A percentile compares a stretch with the other conserved stretches of the same genome.
Evolutionary conservation across 2,797 vertebrate genomes (phyloP).

Genomic region (Naso thynnoides): DNA sequence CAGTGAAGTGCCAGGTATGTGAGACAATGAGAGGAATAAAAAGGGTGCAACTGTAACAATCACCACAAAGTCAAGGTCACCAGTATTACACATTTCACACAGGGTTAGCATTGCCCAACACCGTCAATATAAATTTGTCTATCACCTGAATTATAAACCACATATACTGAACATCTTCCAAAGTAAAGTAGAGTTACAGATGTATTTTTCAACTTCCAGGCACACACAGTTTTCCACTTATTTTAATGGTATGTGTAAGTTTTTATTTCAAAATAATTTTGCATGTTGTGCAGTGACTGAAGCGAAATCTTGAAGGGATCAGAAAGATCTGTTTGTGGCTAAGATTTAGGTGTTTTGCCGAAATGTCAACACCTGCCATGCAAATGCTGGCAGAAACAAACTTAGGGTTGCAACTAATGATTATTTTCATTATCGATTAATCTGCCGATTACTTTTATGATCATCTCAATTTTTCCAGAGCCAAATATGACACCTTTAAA

Average conservation of each 20-base stretch:
- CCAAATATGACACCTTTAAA: too few relatives aligned
- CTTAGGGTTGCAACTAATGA: too few relatives aligned
- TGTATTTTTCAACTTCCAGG: neutral
- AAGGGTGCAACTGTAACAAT: conserved; percentile 18
- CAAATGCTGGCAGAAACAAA: neutral
- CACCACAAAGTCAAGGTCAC: conserved; percentile 15
- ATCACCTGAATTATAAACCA: neutral
- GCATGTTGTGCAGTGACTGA: neutral
- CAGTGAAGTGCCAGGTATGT: neutral
- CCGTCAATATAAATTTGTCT: neutral
- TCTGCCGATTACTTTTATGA: too few relatives aligned
- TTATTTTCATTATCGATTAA: too few relatives aligned
- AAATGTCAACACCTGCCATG: neutral
- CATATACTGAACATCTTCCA: conserved; percentile 38
- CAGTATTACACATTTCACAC: conserved; percentile 11
- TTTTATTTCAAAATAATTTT: neutral
- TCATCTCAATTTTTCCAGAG: too few relatives aligned
- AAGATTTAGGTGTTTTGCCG: neutral
- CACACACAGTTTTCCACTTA: neutral
- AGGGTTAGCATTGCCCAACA: conserved; percentile 36
- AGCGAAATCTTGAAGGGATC: neutral
- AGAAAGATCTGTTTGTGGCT: neutral
- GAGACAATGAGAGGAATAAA: conserved; percentile 31
- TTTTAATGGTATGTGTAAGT: conserved; percentile 10
- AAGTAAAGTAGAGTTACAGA: neutral